These are phyloP conservation scores for Epinephelus moara DNA, from an alignment of 2,113 vertebrate species.

Conservation along the genomic window DNA sequence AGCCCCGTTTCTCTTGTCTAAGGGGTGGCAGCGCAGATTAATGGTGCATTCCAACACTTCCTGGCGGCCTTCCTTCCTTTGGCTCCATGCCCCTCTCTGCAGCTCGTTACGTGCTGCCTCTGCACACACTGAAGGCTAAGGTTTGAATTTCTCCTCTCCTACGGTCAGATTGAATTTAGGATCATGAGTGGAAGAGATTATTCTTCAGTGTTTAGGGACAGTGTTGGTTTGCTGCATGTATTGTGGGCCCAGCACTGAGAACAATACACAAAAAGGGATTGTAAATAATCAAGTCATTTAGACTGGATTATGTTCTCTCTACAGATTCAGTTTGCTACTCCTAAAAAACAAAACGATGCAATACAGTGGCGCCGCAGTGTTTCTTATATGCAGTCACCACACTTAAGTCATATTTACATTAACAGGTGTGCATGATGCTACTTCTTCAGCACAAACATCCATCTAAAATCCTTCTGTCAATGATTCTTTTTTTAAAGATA, in stretches of 20 bases:
- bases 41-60: constrained; percentile 46
- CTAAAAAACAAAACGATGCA: background rate
- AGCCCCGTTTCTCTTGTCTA: constrained; percentile 26
- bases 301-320: background rate
- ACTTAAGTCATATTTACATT: background rate
- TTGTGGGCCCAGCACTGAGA: background rate
- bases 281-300: background rate
- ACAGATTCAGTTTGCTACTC: background rate
- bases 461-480: no score
- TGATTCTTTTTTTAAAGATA: no score
- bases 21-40: constrained; percentile 45
- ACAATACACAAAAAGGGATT: background rate
- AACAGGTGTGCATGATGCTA: background rate
- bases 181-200: background rate
- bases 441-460: no score
- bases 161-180: constrained; percentile 4
- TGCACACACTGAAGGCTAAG: background rate
- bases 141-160: background rate
- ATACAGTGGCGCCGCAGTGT: background rate
- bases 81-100: constrained; percentile 43
- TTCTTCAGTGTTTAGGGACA: background rate
- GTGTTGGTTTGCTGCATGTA: background rate
- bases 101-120: constrained; percentile 22
- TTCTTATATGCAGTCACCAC: background rate
- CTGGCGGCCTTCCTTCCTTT: constrained; percentile 33